phyloP scores from a whole-genome alignment of 2,113 vertebrate genomes.

The Brachyhypopomus occidentalis region DNA sequence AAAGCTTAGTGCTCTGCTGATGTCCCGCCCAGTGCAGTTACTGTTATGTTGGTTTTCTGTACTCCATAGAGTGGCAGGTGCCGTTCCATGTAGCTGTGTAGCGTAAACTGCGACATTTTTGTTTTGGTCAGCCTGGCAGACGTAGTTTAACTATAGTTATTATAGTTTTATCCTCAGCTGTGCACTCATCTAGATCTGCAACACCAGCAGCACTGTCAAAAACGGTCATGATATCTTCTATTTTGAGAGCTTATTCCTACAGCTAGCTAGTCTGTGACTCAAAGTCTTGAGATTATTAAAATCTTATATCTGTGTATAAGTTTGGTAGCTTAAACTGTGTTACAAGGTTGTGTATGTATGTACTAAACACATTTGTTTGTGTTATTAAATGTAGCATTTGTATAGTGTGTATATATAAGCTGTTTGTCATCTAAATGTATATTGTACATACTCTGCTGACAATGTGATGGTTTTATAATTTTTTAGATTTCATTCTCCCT shows the following conservation, averaged over 20 bases:
- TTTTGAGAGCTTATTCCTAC: neutral
- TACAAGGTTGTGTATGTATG: neutral
- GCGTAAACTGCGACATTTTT: too few species aligned
- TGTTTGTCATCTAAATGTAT: conserved; percentile 2
- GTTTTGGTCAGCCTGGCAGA: too few species aligned
- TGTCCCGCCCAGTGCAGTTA: too few species aligned
- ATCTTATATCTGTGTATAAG: neutral
- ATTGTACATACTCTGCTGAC: neutral
- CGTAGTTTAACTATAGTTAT: too few species aligned
- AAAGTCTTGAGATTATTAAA: neutral
- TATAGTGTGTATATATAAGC: conserved; percentile 7
- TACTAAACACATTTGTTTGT: neutral
- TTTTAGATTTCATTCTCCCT: neutral
- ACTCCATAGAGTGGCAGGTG: too few species aligned
- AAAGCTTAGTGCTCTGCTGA: too few species aligned
- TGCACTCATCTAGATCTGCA: too few species aligned
- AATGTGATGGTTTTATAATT: neutral
- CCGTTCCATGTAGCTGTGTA: too few species aligned
- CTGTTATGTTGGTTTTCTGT: too few species aligned
- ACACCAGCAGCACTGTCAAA: neutral
- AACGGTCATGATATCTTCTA: neutral
- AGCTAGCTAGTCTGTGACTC: neutral
- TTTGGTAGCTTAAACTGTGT: neutral
- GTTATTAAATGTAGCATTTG: neutral
- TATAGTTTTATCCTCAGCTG: too few species aligned